phyloP scores from a whole-genome alignment of 2,888 invertebrate genomes.

The Meteorus colon region DNA sequence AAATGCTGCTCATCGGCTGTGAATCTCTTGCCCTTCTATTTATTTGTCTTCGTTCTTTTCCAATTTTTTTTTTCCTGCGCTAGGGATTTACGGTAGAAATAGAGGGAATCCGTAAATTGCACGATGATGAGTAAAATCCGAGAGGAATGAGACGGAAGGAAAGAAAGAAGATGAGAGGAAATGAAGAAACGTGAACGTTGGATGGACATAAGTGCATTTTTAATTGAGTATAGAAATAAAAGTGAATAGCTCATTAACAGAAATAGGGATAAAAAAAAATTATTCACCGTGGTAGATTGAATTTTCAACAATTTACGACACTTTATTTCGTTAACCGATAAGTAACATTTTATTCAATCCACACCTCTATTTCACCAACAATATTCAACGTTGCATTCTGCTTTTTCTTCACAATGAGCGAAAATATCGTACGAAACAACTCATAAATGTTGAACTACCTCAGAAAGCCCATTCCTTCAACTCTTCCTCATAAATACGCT shows the following conservation, averaged over 20 bases:
- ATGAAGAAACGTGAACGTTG: neutral
- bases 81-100: conserved; percentile 22
- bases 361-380: too few species aligned
- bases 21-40: conserved; percentile 31
- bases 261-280: too few species aligned
- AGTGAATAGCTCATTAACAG: neutral
- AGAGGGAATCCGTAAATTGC: neutral
- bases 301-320: too few species aligned
- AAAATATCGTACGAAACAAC: too few species aligned
- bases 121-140: neutral
- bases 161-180: neutral
- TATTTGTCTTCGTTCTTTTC: neutral
- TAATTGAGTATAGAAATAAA: neutral
- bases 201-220: neutral
- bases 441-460: too few species aligned
- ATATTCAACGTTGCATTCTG: too few species aligned
- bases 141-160: neutral
- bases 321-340: too few species aligned
- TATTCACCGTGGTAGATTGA: too few species aligned
- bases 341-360: too few species aligned
- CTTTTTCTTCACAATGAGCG: too few species aligned
- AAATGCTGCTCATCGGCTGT: conserved; percentile 31
- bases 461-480: too few species aligned
- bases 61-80: neutral
- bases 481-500: neutral